Base-by-base conservation (phyloP, 1,140 invertebrate genomes). In the Sesamia nonagrioides region DNA sequence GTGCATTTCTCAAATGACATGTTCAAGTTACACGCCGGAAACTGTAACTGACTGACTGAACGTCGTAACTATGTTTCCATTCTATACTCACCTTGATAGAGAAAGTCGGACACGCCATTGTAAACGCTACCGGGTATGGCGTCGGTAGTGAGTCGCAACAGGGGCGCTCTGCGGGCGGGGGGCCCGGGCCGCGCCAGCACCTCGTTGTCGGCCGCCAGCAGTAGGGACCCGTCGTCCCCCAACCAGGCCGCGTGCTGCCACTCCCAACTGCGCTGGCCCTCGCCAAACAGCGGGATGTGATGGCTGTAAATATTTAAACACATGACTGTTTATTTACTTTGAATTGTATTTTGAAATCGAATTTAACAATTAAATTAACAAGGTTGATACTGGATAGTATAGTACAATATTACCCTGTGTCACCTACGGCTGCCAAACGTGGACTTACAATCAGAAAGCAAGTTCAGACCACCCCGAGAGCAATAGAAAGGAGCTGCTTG, bases 101-200 rank as follows among this genome's bases (percentile, higher is more conserved):
- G 92, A 98, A 98, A 99, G 93, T 99, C 98, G 0, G 98, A 98
- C 27, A 99, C 96, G 27, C 98, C 98, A 94, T 99, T 99, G 95
- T 98, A 99, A 54, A 98, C 95, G 33, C 97, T 89, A 35, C 97
- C 97, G 4, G 97, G 96, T 52, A 96, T 86, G 0, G 98, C 98
- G 56, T 96, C 97, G 77, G 96, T 96, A 13, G 98, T 98, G 77
- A 99, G 95, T 45, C 97, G 95, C 63, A 95, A 93, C 21, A 94
- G 87, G 0, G 91, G 92, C 1, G 91, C 88, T 33, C 95, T 84
- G 75, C 96, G 95, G 9, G 95, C 95, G 37, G 96, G 95, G 0
- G 97, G 97, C 8, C 96, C 96, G 74, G 96, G 94, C 80, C 97
- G 96, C 82, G 98, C 96, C 93, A 97, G 98, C 86, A 99, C 97